Percentiles rank a stretch among this genome's conserved stretches.
Evolutionary conservation across 2,113 vertebrate species (phyloP).

Genomic region (Harpagus bidentatus): DNA sequence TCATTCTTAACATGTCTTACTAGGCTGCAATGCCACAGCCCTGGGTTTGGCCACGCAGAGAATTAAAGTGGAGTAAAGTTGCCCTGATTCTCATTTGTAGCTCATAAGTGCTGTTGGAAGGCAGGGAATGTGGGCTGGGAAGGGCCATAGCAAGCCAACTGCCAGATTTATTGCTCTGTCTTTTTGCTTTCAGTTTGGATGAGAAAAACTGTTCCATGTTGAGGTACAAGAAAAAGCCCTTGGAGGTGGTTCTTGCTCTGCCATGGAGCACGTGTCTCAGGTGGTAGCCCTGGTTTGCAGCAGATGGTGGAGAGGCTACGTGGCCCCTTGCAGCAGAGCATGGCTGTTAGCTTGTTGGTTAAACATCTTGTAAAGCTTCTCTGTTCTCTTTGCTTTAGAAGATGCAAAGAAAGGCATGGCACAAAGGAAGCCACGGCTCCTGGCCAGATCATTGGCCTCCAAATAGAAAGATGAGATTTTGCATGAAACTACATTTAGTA

Average conservation of each 20-base stretch:
- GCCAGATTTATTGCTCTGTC: background rate
- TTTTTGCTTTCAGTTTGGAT: background rate
- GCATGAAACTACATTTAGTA: background rate
- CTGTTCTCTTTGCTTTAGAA: background rate
- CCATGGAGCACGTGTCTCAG: background rate
- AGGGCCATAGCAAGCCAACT: background rate
- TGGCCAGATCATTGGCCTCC: background rate
- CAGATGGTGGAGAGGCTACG: background rate
- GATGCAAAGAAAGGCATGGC: background rate
- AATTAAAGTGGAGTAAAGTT: background rate
- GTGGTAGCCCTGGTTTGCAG: background rate
- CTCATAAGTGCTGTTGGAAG: background rate
- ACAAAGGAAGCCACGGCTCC: background rate
- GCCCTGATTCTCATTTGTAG: background rate
- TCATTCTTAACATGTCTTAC: conserved; percentile 2
- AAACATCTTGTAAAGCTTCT: background rate
- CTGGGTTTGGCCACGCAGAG: background rate
- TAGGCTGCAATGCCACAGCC: background rate
- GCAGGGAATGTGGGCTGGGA: background rate
- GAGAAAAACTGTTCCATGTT: background rate
- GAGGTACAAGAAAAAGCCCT: background rate
- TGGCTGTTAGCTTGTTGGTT: background rate
- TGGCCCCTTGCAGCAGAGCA: background rate
- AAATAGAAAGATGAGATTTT: background rate
- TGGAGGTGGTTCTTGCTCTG: background rate